Percentiles rank a stretch among this genome's conserved stretches.
Conservation (phyloP, 2,888 invertebrate genomes). For the Hylaea fasciaria region DNA sequence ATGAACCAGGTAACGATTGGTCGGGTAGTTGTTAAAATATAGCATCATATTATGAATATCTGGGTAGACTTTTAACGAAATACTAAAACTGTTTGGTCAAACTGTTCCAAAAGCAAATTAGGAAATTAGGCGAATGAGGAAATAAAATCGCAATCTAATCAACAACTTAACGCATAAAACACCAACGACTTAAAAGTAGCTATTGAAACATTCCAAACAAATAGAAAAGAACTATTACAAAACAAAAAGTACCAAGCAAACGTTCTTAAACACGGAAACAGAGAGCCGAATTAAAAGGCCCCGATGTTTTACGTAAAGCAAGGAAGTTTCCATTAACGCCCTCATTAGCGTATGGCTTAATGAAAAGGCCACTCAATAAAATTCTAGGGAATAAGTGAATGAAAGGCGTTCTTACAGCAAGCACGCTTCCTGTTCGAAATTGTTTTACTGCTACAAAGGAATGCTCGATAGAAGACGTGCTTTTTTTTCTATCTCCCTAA, state of each 20-base stretch:
- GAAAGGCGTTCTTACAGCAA: conserved; percentile 45
- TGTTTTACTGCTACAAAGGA: conserved; percentile 55
- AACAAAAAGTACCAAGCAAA: conserved; percentile 39
- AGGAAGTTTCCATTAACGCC: conserved; percentile 70
- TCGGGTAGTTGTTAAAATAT: not conserved
- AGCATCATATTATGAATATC: too few species aligned
- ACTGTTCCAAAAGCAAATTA: not conserved
- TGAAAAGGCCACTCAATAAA: conserved; percentile 68
- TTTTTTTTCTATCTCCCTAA: conserved; percentile 20
- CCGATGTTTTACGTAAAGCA: conserved; percentile 49
- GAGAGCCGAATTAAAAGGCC: conserved; percentile 52
- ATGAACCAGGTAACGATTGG: not conserved
- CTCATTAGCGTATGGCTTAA: conserved; percentile 67
- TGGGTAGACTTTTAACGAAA: too few species aligned
- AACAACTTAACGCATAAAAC: conserved; percentile 7
- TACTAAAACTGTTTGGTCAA: too few species aligned
- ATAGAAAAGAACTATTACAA: conserved; percentile 12
- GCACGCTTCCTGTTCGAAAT: conserved; percentile 49
- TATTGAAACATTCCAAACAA: conserved; percentile 17
- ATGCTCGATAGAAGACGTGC: conserved; percentile 44
- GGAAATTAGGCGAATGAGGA: not conserved
- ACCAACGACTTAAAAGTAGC: conserved; percentile 16
- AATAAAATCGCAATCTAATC: not conserved
- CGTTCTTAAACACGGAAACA: conserved; percentile 43
- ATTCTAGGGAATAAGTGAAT: conserved; percentile 47